Base-by-base conservation (phyloP, 2,888 invertebrate genomes). In the Hoplodrina blanda region DNA sequence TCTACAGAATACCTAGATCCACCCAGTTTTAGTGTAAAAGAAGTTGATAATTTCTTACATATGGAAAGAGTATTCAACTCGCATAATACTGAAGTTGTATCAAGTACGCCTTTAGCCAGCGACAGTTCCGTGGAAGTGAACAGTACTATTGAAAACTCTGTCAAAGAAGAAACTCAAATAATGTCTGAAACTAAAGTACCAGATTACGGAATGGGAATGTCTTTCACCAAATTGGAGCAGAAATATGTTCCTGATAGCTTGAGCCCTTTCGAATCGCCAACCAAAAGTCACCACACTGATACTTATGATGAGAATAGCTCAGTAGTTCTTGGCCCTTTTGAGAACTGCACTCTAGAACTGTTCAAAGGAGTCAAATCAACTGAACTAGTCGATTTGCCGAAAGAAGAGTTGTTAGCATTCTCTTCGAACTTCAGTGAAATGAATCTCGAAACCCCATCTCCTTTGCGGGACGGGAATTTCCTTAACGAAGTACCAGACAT, bases 281-380 rank as follows among this genome's bases (percentile, higher is more conserved):
- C 95, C 2, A 95, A 94, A 88, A 95, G 94, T 69, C 94, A 92
- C 72, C 96, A 90, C 63, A 96, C 91, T 8, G 96, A 96, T 61
- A 96, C 96, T 0, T 95, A 93, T 75, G 94, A 95, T 59, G 95
- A 95, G 85, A 94, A 96, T 85, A 95, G 96, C 69, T 96, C 96
- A n/a, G 96, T 97, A 7, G 96, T 97, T 15, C 82, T 97, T 52
- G 97, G 97, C 2, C 96, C 97, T 0, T 96, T 96, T 80, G 96
- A 97, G 78, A 96, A 96, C 82, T 96, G 95, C 81, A 93, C 96
- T 0, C 87, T 96, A 50, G 96, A 96, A 71, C 89, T 95, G 49
- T 96, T 94, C 84, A 96, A 95, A 83, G 95, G 94, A 1, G 84
- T 94, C 0, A 96, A 96, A 88, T 93, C 96, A 0, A 84, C 83